A percentile compares a stretch with the other conserved stretches of the same genome.
phyloP scores from a whole-genome alignment of 2,888 invertebrate genomes.

The Digitonthophagus gazella region DNA sequence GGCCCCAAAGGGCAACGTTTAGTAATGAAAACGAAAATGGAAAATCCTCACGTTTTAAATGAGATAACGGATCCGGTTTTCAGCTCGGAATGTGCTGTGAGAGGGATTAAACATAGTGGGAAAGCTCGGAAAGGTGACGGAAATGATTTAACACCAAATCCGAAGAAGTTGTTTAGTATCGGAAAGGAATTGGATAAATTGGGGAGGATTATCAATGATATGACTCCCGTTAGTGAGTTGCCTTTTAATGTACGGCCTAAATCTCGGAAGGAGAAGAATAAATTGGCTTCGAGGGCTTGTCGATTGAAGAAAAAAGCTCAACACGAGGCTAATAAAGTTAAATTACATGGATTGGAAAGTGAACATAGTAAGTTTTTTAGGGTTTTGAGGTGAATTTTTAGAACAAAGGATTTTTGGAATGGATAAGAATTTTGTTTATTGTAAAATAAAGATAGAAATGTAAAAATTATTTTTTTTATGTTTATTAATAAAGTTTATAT shows the following conservation, averaged over 20 bases:
- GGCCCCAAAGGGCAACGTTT: constrained; percentile 94
- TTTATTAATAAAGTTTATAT: too few relatives aligned
- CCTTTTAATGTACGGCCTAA: constrained; percentile 86
- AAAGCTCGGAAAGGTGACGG: constrained; percentile 96
- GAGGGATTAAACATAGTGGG: constrained; percentile 82
- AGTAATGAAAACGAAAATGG: constrained; percentile 78
- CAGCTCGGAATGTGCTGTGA: constrained; percentile 85
- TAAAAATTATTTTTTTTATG: too few relatives aligned
- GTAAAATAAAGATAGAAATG: too few relatives aligned
- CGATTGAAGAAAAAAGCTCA: constrained; percentile 98
- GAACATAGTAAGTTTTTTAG: constrained; percentile 92
- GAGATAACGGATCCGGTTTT: constrained; percentile 95
- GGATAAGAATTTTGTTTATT: background rate
- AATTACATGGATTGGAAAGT: constrained; percentile 86
- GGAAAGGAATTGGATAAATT: constrained; percentile 91
- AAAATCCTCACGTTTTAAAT: constrained; percentile 89
- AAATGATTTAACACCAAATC: constrained; percentile 94
- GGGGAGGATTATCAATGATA: constrained; percentile 88
- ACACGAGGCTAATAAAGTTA: constrained; percentile 97
- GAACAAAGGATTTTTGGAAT: too few relatives aligned
- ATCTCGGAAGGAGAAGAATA: constrained; percentile 97
- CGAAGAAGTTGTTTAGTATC: constrained; percentile 84
- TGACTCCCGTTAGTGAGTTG: constrained; percentile 92
- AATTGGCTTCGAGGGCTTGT: constrained; percentile 94
- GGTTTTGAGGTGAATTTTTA: constrained; percentile 3